Base-by-base conservation (phyloP, 2,888 invertebrate species). In the Macropis europaea region DNA sequence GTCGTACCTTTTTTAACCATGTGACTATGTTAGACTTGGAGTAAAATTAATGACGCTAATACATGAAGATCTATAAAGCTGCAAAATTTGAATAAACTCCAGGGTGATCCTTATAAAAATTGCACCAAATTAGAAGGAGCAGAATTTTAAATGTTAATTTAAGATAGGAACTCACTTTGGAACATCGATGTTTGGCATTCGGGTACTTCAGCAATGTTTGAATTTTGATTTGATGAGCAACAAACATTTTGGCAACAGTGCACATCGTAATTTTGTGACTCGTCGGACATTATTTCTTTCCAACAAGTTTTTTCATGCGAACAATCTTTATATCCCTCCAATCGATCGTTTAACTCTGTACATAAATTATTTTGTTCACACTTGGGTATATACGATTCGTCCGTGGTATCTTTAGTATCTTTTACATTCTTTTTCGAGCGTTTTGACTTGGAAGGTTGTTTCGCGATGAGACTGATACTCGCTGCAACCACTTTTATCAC, bases 401-500 rank as follows among this genome's bases (percentile, higher is more conserved):
- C 2, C 30, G 22, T 30, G 1, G n/a, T n/a, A n/a, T n/a, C n/a
- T n/a, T n/a, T n/a, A 34, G 26, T 7, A 28, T 40, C 38, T 24
- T 24, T 42, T 2, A 28, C 2, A 2, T 2, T 2, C 1, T 32
- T 69, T 38, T 59, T 64, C 11, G 56, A 43, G 6, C 42, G 38
- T 42, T 63, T 72, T 26, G 60, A 42, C 43, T 52, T 71, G 4
- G 68, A 38, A 5, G 66, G 50, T 38, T 69, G 73, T 34, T 62
- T 77, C 15, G 62, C 36, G 15, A 67, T 22, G 0, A 69, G 74
- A 36, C 36, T 9, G 45, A 79, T 6, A 22, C 57, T 59, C 4
- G 68, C 30, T 0, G 62, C 13, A 0, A 70, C 64, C 15, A 62
- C 22, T 40, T 61, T 69, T 17, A 76, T 22, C 7, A 76, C 48